Evolutionary conservation across 2,888 invertebrate species (phyloP), one percentile per base, ranked within the genome.

Genomic region (Calephelis perditalis): DNA sequence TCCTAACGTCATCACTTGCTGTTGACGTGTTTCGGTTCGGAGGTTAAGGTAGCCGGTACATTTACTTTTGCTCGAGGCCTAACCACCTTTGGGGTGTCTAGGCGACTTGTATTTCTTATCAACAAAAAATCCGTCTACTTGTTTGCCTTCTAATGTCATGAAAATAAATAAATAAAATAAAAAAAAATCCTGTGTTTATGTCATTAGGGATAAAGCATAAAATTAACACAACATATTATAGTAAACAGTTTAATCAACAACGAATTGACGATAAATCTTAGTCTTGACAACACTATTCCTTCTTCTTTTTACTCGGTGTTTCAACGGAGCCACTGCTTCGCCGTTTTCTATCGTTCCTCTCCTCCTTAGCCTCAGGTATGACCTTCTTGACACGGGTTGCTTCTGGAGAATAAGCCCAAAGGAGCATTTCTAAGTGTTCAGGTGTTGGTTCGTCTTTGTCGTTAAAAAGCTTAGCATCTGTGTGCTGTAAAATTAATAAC

Each of bases 321-420:
- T 84, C 84, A 2, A 78, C 81, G 0, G 77, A 76, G 2, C 69
- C 79, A 58, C 84, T 85, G 66, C 81, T 81, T 58, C 78, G 71
- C 64, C 81, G 73, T 67, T 82, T 82, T 37, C 82, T 74, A 60
- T 75, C 74, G 4, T 62, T 70, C 55, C 62, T 71, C 26, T 73
- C 62, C 37, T 74, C 78, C 56, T 75, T 79, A 0, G 78, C 79
- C 64, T 84, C 86, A 10, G 79, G 71, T 55, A 88, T 73, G 6
- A 77, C 63, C 63, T 87, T 94, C 74, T 95, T 95, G 2, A 95
- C 87, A 71, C 93, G 93, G 40, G 92, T 91, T 0, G 92, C 91
- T 65, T 95, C 95, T 0, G 95, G 94, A 56, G 95, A 95, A 73
- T 95, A 96, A 0, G 94, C 95, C 95, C 95, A 95, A 61, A 95